Base-by-base conservation (phyloP, 2,113 vertebrate species). In the Diadophis punctatus region DNA sequence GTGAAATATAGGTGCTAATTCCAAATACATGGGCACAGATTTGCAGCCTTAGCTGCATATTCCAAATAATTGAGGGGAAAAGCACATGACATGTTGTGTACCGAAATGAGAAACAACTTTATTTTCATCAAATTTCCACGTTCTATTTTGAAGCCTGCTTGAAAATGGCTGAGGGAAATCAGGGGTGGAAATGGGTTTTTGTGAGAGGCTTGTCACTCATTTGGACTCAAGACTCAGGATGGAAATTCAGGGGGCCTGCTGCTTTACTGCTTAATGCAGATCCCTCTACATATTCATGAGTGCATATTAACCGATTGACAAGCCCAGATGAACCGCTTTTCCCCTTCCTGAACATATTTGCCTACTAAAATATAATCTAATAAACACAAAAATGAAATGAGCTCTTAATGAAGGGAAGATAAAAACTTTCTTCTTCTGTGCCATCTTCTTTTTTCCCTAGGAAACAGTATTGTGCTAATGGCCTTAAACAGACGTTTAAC, bases 401-500 rank as follows among this genome's bases (percentile, higher is more conserved):
- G 10, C 23, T 95, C 86, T 95, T 95, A 93, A 88, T 34, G 86
- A 89, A 46, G n/a, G 92, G 52, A 86, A 90, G 85, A 85, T 93
- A 34, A 18, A 60, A 85, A 4, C 48, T 94, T 94, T 23, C 74
- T 30, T 91, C 23, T 92, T 51, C 63, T 27, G 90, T 52, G 74
- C 90, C 93, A 90, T 94, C 90, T 49, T 56, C 8, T 86, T 89
- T 46, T 89, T 46, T 3, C 39, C 46, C 8, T 53, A 88, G 53
- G 90, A 95, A 63, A 53, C 16, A 92, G 25, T 88, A 58, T 90
- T 90, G 74, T 93, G 74, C 93, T 96, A 95, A 94, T 94, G 86
- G 58, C 93, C 97, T 96, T 96, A 96, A 97, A 95, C 86, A 95
- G 94, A 68, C 92, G 90, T 95, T 97, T 95, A 96, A 95, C 94